Conservation (phyloP, 2,797 vertebrate genomes). For the Gymnodraco acuticeps region DNA sequence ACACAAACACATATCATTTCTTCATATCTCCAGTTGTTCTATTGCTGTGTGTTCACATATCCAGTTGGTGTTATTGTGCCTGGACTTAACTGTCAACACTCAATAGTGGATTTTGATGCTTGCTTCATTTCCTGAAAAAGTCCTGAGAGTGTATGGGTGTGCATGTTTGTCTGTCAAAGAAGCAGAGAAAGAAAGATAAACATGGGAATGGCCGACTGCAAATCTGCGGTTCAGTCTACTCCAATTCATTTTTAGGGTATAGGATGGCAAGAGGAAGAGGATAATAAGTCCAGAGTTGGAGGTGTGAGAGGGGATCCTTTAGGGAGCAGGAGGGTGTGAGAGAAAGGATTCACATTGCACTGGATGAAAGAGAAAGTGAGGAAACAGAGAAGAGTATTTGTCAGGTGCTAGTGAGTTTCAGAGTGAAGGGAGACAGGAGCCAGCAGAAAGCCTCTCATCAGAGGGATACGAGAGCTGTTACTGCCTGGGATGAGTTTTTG, state of each 20-base stretch:
- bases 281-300: conserved; percentile 1
- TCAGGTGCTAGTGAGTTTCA: conserved; percentile 47
- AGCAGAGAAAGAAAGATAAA: background rate
- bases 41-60: conserved; percentile 22
- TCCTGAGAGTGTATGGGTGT: background rate
- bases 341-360: conserved; percentile 31
- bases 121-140: conserved; percentile 21
- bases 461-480: conserved; percentile 24
- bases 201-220: background rate
- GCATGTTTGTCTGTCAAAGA: background rate
- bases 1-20: conserved; percentile 8
- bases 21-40: background rate
- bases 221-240: conserved; percentile 17
- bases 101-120: conserved; percentile 25
- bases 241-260: conserved; percentile 1
- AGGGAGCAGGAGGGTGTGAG: background rate
- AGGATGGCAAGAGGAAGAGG: conserved; percentile 19
- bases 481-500: conserved; percentile 21
- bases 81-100: conserved; percentile 31
- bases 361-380: conserved; percentile 39
- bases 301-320: background rate
- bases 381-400: conserved; percentile 52
- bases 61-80: conserved; percentile 17
- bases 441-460: conserved; percentile 40
- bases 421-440: conserved; percentile 26